Evolutionary conservation across 2,797 vertebrate genomes (phyloP).

Genomic region (Lutjanus campechanus): DNA sequence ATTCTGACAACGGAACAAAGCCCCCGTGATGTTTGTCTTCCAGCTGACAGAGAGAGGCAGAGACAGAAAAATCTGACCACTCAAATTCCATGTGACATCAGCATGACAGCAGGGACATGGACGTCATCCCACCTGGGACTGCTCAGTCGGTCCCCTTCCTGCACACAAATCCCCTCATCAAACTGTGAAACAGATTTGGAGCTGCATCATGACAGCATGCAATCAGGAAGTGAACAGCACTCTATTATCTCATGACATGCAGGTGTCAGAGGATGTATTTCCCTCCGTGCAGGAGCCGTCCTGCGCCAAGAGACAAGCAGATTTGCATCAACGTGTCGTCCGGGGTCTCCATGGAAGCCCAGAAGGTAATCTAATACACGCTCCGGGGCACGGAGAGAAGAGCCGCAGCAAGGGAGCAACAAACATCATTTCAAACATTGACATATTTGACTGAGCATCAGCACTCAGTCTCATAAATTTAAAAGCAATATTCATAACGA

Average conservation of each 20-base stretch:
- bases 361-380: constrained; percentile 38
- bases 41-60: background rate
- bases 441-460: constrained; percentile 26
- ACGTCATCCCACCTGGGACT: constrained; percentile 65
- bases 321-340: constrained; percentile 53
- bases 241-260: constrained; percentile 60
- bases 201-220: constrained; percentile 62
- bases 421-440: constrained; percentile 48
- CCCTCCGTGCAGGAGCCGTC: constrained; percentile 43
- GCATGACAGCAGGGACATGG: constrained; percentile 44
- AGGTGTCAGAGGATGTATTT: constrained; percentile 60
- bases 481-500: constrained; percentile 38
- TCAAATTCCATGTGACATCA: constrained; percentile 49
- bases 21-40: constrained; percentile 6
- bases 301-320: constrained; percentile 46
- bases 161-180: constrained; percentile 63
- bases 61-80: constrained; percentile 28
- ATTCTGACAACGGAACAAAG: background rate
- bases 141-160: constrained; percentile 67
- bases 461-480: constrained; percentile 9
- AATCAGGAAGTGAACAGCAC: constrained; percentile 64
- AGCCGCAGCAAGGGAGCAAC: constrained; percentile 14
- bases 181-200: constrained; percentile 66
- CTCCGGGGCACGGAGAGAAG: constrained; percentile 10
- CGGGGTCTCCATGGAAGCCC: constrained; percentile 47